Evolutionary conservation across 2,113 vertebrate genomes (phyloP).

Genomic region (Catharus minimus): DNA sequence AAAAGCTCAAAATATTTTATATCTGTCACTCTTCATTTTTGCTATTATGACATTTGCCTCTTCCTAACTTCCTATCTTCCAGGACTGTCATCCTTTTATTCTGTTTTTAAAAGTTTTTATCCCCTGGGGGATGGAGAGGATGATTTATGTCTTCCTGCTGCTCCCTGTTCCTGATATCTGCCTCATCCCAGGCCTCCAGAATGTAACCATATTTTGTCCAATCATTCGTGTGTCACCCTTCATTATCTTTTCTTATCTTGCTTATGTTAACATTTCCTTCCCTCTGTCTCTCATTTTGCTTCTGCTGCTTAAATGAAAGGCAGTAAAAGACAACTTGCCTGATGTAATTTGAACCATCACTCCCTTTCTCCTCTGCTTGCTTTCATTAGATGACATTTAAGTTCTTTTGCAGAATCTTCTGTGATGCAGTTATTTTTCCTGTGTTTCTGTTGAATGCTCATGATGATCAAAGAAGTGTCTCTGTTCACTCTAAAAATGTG

Average conservation of each 20-base stretch:
- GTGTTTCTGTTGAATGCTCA: neutral
- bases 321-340: neutral
- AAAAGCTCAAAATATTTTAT: neutral
- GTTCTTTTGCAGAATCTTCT: neutral
- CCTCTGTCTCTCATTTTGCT: neutral
- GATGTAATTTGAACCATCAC: neutral
- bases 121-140: neutral
- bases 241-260: conserved; percentile 11
- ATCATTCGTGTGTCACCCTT: neutral
- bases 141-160: conserved; percentile 54
- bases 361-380: neutral
- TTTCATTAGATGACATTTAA: neutral
- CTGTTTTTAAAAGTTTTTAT: conserved; percentile 5
- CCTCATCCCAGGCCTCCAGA: neutral
- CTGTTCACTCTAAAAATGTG: neutral
- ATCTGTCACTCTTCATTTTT: neutral
- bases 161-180: neutral
- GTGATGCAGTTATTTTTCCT: neutral
- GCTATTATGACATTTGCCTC: neutral
- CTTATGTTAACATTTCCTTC: conserved; percentile 28
- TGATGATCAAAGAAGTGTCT: neutral
- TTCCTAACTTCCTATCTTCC: neutral
- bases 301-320: neutral
- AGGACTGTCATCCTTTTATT: neutral
- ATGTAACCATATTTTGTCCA: neutral